Base-by-base conservation (phyloP, 64 coral and sea anemone genomes). In the Montipora capricornis region DNA sequence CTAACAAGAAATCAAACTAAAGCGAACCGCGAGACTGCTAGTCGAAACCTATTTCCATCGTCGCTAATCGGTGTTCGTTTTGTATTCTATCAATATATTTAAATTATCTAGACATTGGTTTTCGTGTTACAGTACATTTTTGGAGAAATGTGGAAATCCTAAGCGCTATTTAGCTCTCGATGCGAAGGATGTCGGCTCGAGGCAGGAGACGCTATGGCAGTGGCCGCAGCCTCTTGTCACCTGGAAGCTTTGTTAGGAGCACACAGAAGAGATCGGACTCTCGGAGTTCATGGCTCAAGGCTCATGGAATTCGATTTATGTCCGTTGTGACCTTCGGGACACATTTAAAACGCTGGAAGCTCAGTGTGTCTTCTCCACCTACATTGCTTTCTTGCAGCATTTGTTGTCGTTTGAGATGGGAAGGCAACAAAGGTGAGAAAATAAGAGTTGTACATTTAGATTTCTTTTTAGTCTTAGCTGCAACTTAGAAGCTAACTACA, bases 381-480 rank as follows among this genome's bases (percentile, higher is more conserved):
- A 26, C 26, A 26, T 26, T 26, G 26, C 26, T 26, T 26, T 26
- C 26, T 26, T 26, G 26, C 26, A 26, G 26, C 26, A 26, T 26
- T 26, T 26, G 26, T 26, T 26, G 26, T 26, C 26, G 26, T 26
- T 26, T 69, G 19, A 69, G 66, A 69, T 69, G 66, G 0, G 12
- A 69, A 20, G 66, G 66, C 66, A 69, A 69, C 12, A 69, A 69
- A 69, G 66, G 66, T 69, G 66, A 69, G 66, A 69, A 69, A 69
- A 69, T 55, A 55, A 55, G 51, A 55, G 51, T 9, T 55, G 51
- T 9, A 55, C 51, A 55, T 55, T 55, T 55, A 55, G 5, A 55
- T 55, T 55, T 55, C 51, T 2, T 55, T 55, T 55, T 55, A 55
- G 51, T 55, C 51, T 55, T 55, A 55, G 51, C 51, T 55, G 51